Evolutionary conservation across 2,797 vertebrate species (phyloP).

Genomic region (Nannoperca obscura): DNA sequence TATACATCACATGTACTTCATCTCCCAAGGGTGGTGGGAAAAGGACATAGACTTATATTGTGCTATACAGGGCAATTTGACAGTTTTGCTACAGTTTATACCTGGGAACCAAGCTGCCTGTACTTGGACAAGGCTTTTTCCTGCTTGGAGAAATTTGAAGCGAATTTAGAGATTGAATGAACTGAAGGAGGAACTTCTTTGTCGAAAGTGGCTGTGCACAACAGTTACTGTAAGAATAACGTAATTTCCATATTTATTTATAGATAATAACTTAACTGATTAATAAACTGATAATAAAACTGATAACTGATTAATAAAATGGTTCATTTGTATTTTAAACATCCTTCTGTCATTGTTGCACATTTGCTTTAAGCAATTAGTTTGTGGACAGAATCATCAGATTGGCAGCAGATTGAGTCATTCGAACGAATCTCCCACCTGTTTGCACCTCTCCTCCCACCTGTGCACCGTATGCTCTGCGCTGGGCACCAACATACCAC

Average conservation of each 20-base stretch:
- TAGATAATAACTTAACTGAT: too few species aligned
- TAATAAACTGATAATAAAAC: too few species aligned
- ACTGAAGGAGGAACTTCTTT: neutral
- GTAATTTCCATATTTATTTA: neutral
- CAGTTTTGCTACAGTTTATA: conserved; percentile 13
- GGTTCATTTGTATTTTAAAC: neutral
- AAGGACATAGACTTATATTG: conserved; percentile 44
- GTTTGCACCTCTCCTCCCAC: neutral
- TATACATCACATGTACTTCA: conserved; percentile 29
- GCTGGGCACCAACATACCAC: neutral
- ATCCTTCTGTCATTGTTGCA: neutral
- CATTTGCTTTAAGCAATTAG: neutral
- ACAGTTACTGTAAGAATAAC: neutral
- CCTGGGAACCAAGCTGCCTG: neutral
- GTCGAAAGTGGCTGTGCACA: neutral
- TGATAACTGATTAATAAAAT: too few species aligned
- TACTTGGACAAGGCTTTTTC: neutral
- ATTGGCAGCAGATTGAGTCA: neutral
- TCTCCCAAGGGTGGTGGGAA: conserved; percentile 37
- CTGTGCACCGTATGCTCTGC: neutral
- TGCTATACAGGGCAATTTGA: conserved; percentile 32
- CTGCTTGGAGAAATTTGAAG: conserved; percentile 2
- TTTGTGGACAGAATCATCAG: neutral
- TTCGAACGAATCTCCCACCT: neutral
- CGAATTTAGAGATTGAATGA: neutral